A percentile compares a stretch with the other conserved stretches of the same genome.
These are phyloP conservation scores for Lemur catta DNA, from an alignment of 2,797 vertebrate genomes.

Conservation along the genomic window DNA sequence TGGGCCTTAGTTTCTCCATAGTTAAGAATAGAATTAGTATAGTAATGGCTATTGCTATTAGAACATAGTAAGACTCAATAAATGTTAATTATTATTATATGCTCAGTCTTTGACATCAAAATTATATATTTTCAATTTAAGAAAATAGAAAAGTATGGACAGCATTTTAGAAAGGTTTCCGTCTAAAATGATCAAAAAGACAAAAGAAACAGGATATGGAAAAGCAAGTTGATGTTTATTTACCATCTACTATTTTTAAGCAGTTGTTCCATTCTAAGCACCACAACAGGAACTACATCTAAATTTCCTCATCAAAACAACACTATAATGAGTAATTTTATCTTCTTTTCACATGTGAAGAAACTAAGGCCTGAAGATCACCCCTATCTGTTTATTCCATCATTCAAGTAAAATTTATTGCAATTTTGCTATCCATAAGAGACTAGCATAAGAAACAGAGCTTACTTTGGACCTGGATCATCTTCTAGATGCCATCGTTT, in stretches of 20 bases:
- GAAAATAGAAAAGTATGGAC: neutral
- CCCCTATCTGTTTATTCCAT: neutral
- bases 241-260: neutral
- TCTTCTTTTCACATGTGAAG: neutral
- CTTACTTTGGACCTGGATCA: neutral
- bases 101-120: neutral
- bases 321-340: neutral
- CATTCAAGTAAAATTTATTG: neutral
- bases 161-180: neutral
- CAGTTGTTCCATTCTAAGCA: neutral
- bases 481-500: neutral
- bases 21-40: neutral
- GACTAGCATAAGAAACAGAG: neutral
- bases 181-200: constrained; percentile 31
- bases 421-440: neutral
- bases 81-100: neutral
- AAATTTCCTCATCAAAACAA: neutral
- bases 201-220: neutral
- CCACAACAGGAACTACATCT: neutral
- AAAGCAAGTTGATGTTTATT: neutral
- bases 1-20: neutral
- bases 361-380: neutral
- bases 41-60: neutral
- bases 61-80: neutral
- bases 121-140: neutral